A percentile compares a stretch with the other conserved stretches of the same genome.
Conservation (phyloP, 2,797 vertebrate genomes). For the Mormyrus proboscirostris region DNA sequence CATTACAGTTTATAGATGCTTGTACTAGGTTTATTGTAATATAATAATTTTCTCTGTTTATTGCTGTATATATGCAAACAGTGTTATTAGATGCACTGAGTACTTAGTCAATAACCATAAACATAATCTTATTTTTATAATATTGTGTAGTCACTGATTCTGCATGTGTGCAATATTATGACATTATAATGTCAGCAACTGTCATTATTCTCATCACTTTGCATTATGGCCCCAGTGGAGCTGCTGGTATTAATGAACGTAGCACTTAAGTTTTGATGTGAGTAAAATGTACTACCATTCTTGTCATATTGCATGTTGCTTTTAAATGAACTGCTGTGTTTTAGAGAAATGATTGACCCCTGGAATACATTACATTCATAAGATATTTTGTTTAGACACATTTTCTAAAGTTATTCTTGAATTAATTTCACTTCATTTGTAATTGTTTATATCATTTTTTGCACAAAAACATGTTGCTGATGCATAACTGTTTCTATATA, state of each 20-base stretch:
- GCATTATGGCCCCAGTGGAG: neutral
- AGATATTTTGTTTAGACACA: neutral
- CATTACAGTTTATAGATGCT: slow-evolving; percentile 40
- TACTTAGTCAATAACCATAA: neutral
- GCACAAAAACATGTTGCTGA: neutral
- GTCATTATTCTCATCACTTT: neutral
- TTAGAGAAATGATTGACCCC: neutral
- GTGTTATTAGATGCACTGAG: neutral
- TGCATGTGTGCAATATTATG: slow-evolving; percentile 1
- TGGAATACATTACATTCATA: neutral
- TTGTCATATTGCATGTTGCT: neutral
- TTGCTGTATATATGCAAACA: slow-evolving; percentile 36
- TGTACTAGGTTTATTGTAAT: slow-evolving; percentile 39
- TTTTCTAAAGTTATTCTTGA: neutral
- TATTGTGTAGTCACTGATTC: neutral
- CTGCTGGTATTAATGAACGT: neutral
- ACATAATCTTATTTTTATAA: neutral
- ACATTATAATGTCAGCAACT: neutral
- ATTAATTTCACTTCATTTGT: neutral
- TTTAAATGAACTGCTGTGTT: neutral
- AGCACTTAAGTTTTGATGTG: neutral
- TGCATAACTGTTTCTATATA: neutral
- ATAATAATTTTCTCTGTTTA: slow-evolving; percentile 30
- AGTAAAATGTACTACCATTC: neutral
- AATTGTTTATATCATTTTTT: neutral